These are phyloP conservation scores for Arbacia lixula DNA, from an alignment of 53 echinoderm and acorn worm genomes.

Conservation along the genomic window DNA sequence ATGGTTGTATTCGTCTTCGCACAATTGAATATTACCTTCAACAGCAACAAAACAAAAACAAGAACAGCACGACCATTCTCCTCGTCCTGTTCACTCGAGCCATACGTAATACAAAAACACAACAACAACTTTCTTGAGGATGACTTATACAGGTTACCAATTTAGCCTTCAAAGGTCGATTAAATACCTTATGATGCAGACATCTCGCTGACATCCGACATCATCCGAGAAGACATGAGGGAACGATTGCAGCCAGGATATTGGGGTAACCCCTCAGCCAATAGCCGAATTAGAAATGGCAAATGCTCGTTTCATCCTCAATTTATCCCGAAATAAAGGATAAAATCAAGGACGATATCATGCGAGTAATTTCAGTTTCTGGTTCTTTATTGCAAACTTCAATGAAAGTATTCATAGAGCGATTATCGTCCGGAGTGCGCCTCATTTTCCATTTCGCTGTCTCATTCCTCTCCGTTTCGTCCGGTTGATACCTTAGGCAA, in stretches of 20 bases:
- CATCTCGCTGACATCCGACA: background rate
- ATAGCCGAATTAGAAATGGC: constrained; percentile 38
- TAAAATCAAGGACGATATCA: constrained; percentile 44
- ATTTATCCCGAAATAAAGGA: constrained; percentile 55
- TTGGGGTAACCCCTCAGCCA: constrained; percentile 23
- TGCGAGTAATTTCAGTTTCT: constrained; percentile 34
- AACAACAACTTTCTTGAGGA: too few species aligned
- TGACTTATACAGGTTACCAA: constrained; percentile 38
- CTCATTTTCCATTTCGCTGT: constrained; percentile 22
- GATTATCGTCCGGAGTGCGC: constrained; percentile 20
- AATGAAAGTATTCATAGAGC: constrained; percentile 27
- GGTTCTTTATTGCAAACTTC: constrained; percentile 39
- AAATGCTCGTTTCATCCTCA: constrained; percentile 58
- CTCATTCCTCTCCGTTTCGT: too few species aligned
- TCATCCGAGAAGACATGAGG: background rate
- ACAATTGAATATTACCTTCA: too few species aligned
- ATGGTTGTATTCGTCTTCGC: too few species aligned
- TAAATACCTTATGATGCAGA: constrained; percentile 4
- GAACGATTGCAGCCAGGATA: constrained; percentile 8
- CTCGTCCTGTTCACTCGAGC: too few species aligned
- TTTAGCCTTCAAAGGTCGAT: constrained; percentile 43
- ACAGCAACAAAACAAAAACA: too few species aligned
- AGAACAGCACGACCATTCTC: too few species aligned
- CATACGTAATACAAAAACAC: too few species aligned
- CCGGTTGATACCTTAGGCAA: constrained; percentile 37